Evolutionary conservation across 2,888 invertebrate species (phyloP).

Genomic region (Leptinotarsa haldemani): DNA sequence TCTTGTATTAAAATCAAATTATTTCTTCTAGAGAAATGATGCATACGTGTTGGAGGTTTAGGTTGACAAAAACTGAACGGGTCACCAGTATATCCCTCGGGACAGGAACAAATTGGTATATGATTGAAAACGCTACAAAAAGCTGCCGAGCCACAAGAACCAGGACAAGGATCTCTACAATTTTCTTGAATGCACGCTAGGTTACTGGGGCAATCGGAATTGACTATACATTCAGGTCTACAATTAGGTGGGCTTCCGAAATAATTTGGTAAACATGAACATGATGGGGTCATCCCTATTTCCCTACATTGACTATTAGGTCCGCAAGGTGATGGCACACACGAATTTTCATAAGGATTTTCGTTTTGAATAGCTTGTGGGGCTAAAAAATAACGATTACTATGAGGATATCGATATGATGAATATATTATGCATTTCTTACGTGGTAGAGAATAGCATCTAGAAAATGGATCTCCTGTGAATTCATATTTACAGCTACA

Average conservation of each 20-base stretch:
- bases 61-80: constrained; percentile 67
- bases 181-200: constrained; percentile 69
- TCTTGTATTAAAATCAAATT: not conserved
- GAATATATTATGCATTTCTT: constrained; percentile 48
- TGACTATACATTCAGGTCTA: constrained; percentile 69
- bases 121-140: constrained; percentile 75
- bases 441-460: constrained; percentile 64
- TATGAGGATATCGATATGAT: not conserved
- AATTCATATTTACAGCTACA: constrained; percentile 75
- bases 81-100: constrained; percentile 74
- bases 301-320: constrained; percentile 70
- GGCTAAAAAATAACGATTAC: constrained; percentile 36
- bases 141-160: constrained; percentile 73
- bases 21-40: not conserved
- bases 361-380: constrained; percentile 46
- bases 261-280: constrained; percentile 68
- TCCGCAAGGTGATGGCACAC: constrained; percentile 72
- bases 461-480: constrained; percentile 67
- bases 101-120: constrained; percentile 75
- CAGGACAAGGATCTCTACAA: constrained; percentile 75
- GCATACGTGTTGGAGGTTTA: constrained; percentile 59
- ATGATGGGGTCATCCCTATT: constrained; percentile 67
- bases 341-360: constrained; percentile 63
- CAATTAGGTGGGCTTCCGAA: constrained; percentile 70
- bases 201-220: constrained; percentile 68